Conservation (phyloP, 1,140 invertebrate species). For the Phenacoccus solenopsis region DNA sequence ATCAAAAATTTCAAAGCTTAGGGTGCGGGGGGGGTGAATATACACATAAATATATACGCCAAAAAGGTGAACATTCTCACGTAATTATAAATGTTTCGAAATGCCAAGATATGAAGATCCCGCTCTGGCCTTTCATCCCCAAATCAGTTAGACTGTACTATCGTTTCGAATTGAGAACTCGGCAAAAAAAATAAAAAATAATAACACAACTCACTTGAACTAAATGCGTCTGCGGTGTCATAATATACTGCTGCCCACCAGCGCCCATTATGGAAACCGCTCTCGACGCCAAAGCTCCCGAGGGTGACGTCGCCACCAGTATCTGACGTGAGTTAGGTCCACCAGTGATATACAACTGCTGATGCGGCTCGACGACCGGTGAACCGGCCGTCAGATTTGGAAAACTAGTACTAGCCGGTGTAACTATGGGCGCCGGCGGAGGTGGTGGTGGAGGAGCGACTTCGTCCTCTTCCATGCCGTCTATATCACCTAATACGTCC, state of each 20-base stretch:
- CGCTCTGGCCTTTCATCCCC: no score
- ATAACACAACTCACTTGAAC: conserved; percentile 30
- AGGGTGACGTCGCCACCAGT: conserved; percentile 23
- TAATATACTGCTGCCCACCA: conserved; percentile 34
- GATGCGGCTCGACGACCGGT: neutral
- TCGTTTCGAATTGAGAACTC: no score
- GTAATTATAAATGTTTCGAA: no score
- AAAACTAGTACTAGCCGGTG: neutral
- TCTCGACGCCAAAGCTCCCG: conserved; percentile 21
- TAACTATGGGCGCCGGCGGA: neutral
- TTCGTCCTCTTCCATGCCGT: conserved; percentile 33
- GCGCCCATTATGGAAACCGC: conserved; percentile 22
- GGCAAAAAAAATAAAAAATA: conserved; percentile 14
- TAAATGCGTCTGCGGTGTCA: conserved; percentile 46
- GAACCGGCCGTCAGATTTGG: neutral
- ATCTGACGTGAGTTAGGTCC: conserved; percentile 23
- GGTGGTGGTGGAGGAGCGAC: neutral
- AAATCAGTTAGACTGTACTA: no score
- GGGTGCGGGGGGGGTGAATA: no score
- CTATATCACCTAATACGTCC: conserved; percentile 53
- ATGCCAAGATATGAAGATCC: no score
- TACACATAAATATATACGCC: no score
- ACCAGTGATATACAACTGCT: conserved; percentile 14
- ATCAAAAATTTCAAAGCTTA: no score
- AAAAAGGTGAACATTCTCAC: no score